Base-by-base conservation (phyloP, 1,140 invertebrate species). In the Caenorhabditis latens region DNA sequence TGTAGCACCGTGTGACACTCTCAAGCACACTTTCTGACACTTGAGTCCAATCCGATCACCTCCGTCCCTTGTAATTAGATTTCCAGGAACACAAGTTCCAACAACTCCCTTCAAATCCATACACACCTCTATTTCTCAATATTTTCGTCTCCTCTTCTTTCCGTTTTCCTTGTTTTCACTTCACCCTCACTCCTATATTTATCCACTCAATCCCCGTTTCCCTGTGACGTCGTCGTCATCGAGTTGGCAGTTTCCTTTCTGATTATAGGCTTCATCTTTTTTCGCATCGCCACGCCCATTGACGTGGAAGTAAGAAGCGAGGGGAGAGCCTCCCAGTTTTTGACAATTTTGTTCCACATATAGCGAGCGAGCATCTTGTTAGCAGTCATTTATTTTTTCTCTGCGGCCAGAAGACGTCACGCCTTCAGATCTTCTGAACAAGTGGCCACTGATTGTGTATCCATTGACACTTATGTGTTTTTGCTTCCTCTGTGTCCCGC, bases 391-490 rank as follows among this genome's bases (percentile, higher is more conserved):
- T n/a, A 14, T 61, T 61, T n/a, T 58, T 58, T 61, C 50, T 53
- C 50, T 53, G n/a, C 11, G 1, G 1, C 58, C 63, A 48, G 67
- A 46, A 75, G 42, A 75, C 67, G 67, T 75, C 67, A 75, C 57
- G 21, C 9, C 50, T 53, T 53, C 50, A 40, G 11, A 40, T 16
- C 21, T 67, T 8, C 1, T 24, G 67, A 75, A 75, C 67, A 75
- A 75, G 67, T 75, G 67, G 67, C 13, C 67, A 19, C 67, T 75
- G 67, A 75, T 75, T 75, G 67, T 75, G 67, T 75, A 19, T 67
- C 40, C 40, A 24, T 67, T 75, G 67, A 75, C 61, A 65, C 32
- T 65, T 13, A 19, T 65, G 21, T 40, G 32, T 32, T 7, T 65
- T 65, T 48, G 46, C 67, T 75, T 75, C 67, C 67, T 75, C 24